Conservation (phyloP, 2,797 vertebrate species). For the Bradypodion ventrale region DNA sequence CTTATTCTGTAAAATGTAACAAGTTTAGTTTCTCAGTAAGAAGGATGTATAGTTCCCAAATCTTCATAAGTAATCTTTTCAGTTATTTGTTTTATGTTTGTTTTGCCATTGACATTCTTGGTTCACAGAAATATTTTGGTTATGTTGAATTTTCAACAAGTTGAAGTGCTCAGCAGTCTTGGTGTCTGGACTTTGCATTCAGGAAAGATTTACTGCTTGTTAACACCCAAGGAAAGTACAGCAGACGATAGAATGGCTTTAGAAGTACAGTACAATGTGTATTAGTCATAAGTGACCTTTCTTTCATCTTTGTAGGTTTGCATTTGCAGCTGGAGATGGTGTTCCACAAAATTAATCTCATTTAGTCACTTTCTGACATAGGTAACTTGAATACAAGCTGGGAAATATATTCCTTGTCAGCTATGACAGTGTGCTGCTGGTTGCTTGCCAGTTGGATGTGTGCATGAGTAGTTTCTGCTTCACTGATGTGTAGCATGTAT, state of each 20-base stretch:
- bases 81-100: background rate
- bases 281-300: conserved; percentile 53
- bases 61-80: background rate
- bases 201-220: conserved; percentile 25
- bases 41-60: background rate
- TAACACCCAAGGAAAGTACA: conserved; percentile 49
- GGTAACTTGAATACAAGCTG: conserved; percentile 38
- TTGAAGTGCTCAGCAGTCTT: conserved; percentile 32
- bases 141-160: conserved; percentile 7
- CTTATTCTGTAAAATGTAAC: background rate
- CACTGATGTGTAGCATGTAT: conserved; percentile 5
- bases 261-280: conserved; percentile 50
- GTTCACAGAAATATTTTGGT: conserved; percentile 1
- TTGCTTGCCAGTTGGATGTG: conserved; percentile 11
- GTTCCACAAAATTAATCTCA: conserved; percentile 59
- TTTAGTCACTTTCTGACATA: conserved; percentile 54
- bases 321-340: conserved; percentile 44
- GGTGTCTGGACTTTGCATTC: conserved; percentile 38
- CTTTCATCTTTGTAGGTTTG: conserved; percentile 58
- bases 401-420: conserved; percentile 35
- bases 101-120: background rate
- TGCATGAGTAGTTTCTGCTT: conserved; percentile 21
- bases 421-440: conserved; percentile 28
- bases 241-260: conserved; percentile 53
- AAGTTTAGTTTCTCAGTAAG: background rate